Conservation (phyloP, 2,888 invertebrate species). For the Leptinotarsa haldemani region DNA sequence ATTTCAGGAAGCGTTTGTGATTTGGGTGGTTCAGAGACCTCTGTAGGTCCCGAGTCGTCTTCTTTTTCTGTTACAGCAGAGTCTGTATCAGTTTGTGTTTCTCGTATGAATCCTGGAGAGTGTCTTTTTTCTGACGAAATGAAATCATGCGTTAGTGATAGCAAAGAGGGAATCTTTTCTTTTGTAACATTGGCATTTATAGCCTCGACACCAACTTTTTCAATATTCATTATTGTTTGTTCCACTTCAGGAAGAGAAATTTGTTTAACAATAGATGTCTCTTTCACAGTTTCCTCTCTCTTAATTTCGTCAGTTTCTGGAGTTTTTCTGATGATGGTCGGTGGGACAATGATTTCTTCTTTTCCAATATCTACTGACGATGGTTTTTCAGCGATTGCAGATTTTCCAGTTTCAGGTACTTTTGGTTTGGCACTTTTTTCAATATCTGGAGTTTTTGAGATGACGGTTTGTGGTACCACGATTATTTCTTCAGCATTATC, state of each 20-base stretch:
- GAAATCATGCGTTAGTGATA: constrained; percentile 8
- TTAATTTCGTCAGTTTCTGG: not conserved
- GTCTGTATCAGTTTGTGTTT: constrained; percentile 26
- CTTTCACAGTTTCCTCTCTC: not conserved
- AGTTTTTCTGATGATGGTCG: not conserved
- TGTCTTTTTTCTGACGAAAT: constrained; percentile 29
- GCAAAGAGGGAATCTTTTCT: not conserved
- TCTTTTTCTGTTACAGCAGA: constrained; percentile 48
- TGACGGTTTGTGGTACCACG: not conserved
- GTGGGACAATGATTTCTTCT: not conserved
- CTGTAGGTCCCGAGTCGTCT: constrained; percentile 43
- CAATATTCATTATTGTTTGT: not conserved
- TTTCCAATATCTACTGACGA: too few relatives aligned
- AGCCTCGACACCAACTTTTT: not conserved
- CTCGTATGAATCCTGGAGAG: constrained; percentile 20
- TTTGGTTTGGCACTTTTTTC: not conserved
- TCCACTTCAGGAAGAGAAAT: not conserved
- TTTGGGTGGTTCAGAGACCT: constrained; percentile 40
- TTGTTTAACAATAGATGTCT: not conserved
- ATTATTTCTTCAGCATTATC: too few relatives aligned
- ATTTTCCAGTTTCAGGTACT: too few relatives aligned
- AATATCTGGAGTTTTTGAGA: not conserved
- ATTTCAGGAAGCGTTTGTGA: constrained; percentile 41
- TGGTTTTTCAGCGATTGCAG: too few relatives aligned
- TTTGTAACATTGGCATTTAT: not conserved